phyloP scores from a whole-genome alignment of 1,140 invertebrate genomes.

The Tenebrio molitor region DNA sequence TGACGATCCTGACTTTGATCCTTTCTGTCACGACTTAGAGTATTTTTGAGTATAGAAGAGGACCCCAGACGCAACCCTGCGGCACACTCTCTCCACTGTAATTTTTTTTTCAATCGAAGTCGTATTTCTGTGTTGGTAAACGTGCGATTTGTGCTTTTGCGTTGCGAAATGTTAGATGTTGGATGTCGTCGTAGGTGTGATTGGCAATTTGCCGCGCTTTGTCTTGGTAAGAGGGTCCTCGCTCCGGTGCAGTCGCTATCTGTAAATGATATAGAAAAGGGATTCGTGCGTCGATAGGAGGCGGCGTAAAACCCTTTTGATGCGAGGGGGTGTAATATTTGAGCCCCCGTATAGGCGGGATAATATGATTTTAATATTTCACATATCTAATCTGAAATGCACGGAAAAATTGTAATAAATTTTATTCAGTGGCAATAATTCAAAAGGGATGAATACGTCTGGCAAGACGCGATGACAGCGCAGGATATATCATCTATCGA shows the following conservation, averaged over 20 bases:
- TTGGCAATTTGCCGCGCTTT: neutral
- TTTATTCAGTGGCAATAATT: conserved; percentile 64
- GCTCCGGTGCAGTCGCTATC: neutral
- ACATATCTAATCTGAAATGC: conserved; percentile 62
- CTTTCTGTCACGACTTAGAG: no score
- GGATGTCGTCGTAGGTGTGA: neutral
- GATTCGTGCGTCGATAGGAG: conserved; percentile 14
- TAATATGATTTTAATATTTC: conserved; percentile 63
- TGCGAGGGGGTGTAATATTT: conserved; percentile 43
- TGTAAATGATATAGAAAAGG: conserved; percentile 20
- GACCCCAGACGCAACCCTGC: no score
- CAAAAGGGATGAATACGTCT: conserved; percentile 63
- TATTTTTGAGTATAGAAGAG: no score
- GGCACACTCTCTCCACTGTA: no score
- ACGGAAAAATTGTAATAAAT: conserved; percentile 64
- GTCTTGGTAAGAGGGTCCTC: neutral
- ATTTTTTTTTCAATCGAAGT: no score
- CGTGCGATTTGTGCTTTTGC: no score
- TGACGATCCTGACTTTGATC: no score
- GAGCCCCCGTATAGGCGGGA: conserved; percentile 45
- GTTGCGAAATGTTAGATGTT: no score
- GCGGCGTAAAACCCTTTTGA: conserved; percentile 34
- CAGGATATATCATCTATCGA: conserved; percentile 64
- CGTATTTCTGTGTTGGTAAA: no score
- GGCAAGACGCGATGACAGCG: conserved; percentile 61